Conservation (phyloP, 1,140 invertebrate genomes). For the Platorchestia sp. region DNA sequence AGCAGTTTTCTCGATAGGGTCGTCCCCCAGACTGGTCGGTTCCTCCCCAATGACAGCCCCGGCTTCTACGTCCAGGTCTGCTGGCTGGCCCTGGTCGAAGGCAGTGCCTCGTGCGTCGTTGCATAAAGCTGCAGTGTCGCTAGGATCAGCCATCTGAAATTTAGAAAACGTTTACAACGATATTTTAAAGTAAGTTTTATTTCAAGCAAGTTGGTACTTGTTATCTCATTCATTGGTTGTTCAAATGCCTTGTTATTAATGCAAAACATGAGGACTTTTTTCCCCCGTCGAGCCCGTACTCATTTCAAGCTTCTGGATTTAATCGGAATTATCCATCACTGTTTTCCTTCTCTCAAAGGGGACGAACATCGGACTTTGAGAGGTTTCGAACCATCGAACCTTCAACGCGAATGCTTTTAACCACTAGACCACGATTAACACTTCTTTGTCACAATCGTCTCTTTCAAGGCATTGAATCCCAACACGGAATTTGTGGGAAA, state of each 20-base stretch:
- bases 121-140: conserved; percentile 39
- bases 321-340: too few species aligned
- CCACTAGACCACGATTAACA: too few species aligned
- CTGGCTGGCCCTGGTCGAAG: conserved; percentile 42
- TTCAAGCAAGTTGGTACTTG: not conserved
- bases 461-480: too few species aligned
- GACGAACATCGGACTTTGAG: too few species aligned
- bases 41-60: conserved; percentile 46
- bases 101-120: not conserved
- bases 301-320: too few species aligned
- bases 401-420: too few species aligned
- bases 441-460: too few species aligned
- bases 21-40: conserved; percentile 14
- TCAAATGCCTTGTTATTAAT: not conserved
- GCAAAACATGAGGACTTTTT: not conserved
- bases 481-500: too few species aligned
- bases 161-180: not conserved
- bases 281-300: not conserved
- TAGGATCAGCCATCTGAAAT: conserved; percentile 46
- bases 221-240: not conserved
- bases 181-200: not conserved
- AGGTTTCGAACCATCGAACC: too few species aligned
- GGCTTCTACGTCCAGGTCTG: conserved; percentile 46
- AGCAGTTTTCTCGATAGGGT: not conserved
- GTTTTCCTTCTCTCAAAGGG: too few species aligned